Base-by-base conservation (phyloP, 2,113 vertebrate species). In the human (Homo sapiens) region DNA sequence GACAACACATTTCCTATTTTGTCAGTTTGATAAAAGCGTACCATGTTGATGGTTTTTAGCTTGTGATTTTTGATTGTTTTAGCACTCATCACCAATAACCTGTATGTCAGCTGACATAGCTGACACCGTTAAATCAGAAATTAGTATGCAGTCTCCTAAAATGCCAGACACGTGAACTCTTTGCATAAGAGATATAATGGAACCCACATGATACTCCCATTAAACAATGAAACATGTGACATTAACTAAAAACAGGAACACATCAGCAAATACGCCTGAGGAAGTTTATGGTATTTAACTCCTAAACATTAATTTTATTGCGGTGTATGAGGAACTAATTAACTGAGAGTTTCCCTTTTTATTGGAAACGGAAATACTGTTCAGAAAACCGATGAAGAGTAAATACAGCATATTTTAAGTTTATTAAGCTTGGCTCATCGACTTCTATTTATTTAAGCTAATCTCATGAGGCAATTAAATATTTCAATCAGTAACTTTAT, bases 241-340 rank as follows among this genome's bases (percentile, higher is more conserved):
- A 93, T 81, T 97, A 96, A 96, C 98, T 98, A 95, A 98, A 98
- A 98, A 83, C 97, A 98, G 96, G 95, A 96, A 98, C 78, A 97
- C 76, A 98, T 98, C 98, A 98, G 98, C 98, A 98, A 98, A 96
- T 97, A 97, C 96, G 97, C 98, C 98, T 0, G 18, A 98, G 97
- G 98, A 98, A 97, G 96, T 98, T 98, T 98, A 98, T 96, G 97
- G 96, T 95, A 98, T 98, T 99, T 98, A 98, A 98, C 97, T 98
- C 94, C 97, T 98, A 98, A 98, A 98, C 98, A 98, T 99, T 98
- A 98, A 98, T 98, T 99, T 98, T 98, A 98, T 95, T 98, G 96
- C 98, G 96, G 96, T 96, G 35, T 96, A 96, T 92, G 73, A 98
- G 73, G 96, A 98, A 98, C 97, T 97, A 98, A 98, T 98, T 98